Conservation (phyloP, 2,888 invertebrate genomes). For the Oscheius sp. region DNA sequence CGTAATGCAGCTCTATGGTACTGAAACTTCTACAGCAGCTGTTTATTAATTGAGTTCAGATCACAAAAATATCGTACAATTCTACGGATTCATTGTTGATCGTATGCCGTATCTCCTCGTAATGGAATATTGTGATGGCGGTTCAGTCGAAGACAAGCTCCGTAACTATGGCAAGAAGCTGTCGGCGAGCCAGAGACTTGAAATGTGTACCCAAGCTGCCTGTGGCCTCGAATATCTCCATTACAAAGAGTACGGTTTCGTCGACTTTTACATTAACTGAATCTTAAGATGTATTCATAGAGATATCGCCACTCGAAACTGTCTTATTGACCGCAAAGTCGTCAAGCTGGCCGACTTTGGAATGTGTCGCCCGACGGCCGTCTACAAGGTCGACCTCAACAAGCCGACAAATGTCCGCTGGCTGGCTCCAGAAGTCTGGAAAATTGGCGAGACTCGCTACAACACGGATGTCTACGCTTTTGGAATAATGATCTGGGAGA, state of each 20-base stretch:
- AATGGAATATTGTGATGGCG: conserved; percentile 64
- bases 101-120: conserved; percentile 63
- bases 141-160: conserved; percentile 44
- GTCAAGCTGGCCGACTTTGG: conserved; percentile 68
- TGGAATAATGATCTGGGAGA: conserved; percentile 65
- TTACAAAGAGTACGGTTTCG: conserved; percentile 44
- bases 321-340: conserved; percentile 55
- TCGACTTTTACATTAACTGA: neutral
- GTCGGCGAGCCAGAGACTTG: conserved; percentile 34
- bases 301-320: conserved; percentile 66
- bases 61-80: conserved; percentile 65
- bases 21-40: too few species aligned
- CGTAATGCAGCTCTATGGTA: conserved; percentile 67
- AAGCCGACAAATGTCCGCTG: conserved; percentile 67
- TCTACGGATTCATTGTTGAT: conserved; percentile 65
- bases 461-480: conserved; percentile 67
- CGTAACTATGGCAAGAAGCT: conserved; percentile 32
- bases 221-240: conserved; percentile 66
- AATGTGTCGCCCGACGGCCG: conserved; percentile 60
- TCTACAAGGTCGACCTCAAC: conserved; percentile 58
- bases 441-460: conserved; percentile 62
- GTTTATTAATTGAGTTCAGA: too few species aligned
- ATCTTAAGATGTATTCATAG: conserved; percentile 64
- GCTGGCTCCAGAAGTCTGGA: conserved; percentile 68
- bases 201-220: conserved; percentile 43